These are phyloP conservation scores for Brachypalpus laphriformis DNA, from an alignment of 2,888 invertebrate species.

Conservation along the genomic window DNA sequence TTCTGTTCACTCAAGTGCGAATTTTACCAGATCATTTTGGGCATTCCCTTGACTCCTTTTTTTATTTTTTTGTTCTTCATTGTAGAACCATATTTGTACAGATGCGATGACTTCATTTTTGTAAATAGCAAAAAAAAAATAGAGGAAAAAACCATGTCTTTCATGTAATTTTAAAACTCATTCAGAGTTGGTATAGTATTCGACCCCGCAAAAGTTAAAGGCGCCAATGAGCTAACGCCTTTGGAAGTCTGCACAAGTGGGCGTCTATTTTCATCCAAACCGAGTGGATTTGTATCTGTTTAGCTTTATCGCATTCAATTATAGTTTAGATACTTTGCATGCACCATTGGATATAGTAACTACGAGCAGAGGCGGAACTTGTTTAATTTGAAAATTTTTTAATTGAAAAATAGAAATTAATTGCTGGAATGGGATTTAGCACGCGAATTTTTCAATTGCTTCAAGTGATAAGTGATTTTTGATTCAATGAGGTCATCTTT, in stretches of 20 bases:
- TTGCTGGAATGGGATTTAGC: not conserved
- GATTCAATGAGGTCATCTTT: not conserved
- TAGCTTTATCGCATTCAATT: too few species aligned
- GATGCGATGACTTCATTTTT: conserved; percentile 54
- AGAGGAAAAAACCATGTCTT: not conserved
- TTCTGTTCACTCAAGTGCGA: conserved; percentile 42
- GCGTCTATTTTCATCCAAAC: conserved; percentile 47
- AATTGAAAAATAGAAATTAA: conserved; percentile 5
- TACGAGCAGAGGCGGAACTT: not conserved
- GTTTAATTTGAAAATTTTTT: not conserved
- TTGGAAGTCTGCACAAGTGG: conserved; percentile 17
- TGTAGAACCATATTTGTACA: conserved; percentile 12
- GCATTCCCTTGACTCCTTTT: not conserved
- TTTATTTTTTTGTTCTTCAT: too few species aligned
- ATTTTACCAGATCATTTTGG: conserved; percentile 36
- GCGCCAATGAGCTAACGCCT: conserved; percentile 38
- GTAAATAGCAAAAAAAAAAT: not conserved
- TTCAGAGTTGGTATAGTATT: not conserved
- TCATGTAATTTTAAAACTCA: not conserved
- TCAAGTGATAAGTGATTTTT: not conserved
- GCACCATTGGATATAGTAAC: conserved; percentile 5
- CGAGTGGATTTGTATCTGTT: conserved; percentile 48
- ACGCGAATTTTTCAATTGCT: not conserved
- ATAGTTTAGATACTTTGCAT: conserved; percentile 31
- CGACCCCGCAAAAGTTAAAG: conserved; percentile 20